phyloP scores from a whole-genome alignment of 2,888 invertebrate species.

The Metalampra italica region DNA sequence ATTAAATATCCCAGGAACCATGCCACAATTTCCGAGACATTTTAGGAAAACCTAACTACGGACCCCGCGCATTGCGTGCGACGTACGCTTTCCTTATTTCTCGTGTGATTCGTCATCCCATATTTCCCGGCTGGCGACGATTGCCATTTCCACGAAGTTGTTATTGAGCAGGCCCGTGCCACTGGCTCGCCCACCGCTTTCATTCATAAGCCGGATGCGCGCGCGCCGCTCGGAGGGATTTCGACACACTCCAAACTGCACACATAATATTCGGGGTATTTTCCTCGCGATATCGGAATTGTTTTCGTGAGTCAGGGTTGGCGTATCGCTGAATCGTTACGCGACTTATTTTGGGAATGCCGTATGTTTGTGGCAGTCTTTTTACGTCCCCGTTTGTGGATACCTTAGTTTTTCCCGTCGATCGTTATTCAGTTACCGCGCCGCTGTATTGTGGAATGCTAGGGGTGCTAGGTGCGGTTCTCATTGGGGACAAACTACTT shows the following conservation, averaged over 20 bases:
- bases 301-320: not conserved
- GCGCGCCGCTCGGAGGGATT: conserved; percentile 1
- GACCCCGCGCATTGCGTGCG: no score
- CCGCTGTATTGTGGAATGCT: no score
- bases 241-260: not conserved
- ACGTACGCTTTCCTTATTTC: no score
- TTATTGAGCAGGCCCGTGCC: not conserved
- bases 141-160: not conserved
- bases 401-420: not conserved
- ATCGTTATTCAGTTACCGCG: not conserved
- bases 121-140: not conserved
- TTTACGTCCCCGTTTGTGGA: no score
- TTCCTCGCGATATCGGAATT: not conserved
- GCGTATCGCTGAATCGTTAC: not conserved
- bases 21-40: no score
- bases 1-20: no score
- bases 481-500: no score
- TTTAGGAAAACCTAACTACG: no score
- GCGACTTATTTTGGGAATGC: not conserved
- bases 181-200: conserved; percentile 4
- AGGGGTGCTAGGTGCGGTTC: no score
- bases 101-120: not conserved
- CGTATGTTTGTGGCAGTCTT: not conserved
- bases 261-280: not conserved
- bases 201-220: conserved; percentile 7